Evolutionary conservation across 53 echinoderm and acorn worm species (phyloP), one percentile per base, ranked within the genome.

Genomic region (Temnopleurus reevesii): DNA sequence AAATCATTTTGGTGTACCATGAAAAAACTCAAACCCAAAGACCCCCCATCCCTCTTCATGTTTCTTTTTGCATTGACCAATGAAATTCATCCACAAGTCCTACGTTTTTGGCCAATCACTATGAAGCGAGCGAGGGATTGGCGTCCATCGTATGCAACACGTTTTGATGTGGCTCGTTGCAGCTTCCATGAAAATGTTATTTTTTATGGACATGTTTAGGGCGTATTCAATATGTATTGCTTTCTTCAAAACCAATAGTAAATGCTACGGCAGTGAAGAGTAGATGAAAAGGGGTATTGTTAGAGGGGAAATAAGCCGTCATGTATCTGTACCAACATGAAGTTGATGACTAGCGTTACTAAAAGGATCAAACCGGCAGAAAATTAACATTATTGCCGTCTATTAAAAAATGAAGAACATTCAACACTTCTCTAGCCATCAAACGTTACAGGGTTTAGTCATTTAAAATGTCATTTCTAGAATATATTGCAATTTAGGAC

Each of bases 201-300:
- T n/a, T n/a, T 71, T 71, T 71, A 71, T 71, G 71, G 41, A 41
- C 71, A 41, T 71, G 71, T n/a, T 71, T 41, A 8, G 23, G 71
- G 71, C 7, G 43, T 21, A 71, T 71, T 71, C 71, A 71, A 2
- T 4, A 41, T 27, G 71, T 17, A 36, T 41, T 41, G 12, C 33
- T 71, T 71, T 71, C 36, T 64, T 71, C 41, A 71, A 4, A 38
- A 71, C 15, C 41, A 21, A 41, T 71, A n/a, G 49, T 12, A 49
- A 49, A 49, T 12, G 49, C 71, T 71, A 41, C 21, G 36, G 36
- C 4, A 41, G 21, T 71, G 41, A 71, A 71, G n/a, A n/a, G n/a
- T n/a, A n/a, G n/a, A 63, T 29, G 15, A 30, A 63, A 41, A 34
- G 41, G 71, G 4, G 19, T 7, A 71, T 2, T 71, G 71, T 41